Evolutionary conservation across 2,888 invertebrate genomes (phyloP), one percentile per base, ranked within the genome.

Genomic region (Dioctria linearis): DNA sequence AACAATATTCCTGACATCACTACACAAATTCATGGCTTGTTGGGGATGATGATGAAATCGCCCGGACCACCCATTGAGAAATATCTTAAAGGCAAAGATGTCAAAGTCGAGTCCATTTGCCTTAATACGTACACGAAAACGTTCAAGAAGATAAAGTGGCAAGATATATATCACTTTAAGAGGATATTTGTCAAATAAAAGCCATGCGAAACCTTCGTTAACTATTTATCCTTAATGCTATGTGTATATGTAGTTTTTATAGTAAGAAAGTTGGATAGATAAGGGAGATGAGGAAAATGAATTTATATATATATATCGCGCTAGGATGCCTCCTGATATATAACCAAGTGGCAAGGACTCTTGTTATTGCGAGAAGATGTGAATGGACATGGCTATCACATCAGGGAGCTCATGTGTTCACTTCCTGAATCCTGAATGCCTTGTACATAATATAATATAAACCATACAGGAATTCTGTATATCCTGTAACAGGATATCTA

Each of bases 161-260:
- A 43, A 9, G 66, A 66, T 66, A 61, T 66, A 66, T 66, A 43
- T 66, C 43, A 66, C 66, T 9, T 43, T 66, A 66, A 66, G 66
- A 46, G 66, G 66, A 66, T 66, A 66, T 66, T 66, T 66, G 66
- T 66, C 66, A 66, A 66, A 46, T 66, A 66, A 66, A 43, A 66
- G 66, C n/a, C 66, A 66, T 66, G 66, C 46, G 46, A 46, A n/a
- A 13, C 46, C 43, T 66, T 43, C 66, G 66, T 66, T 66, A 66
- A 66, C 66, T 43, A 66, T 66, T 66, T 66, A 66, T 66, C 66
- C 66, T 9, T n/a, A 46, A 66, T 46, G 46, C 25, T 25, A 25
- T 25, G 25, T 25, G 25, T 25, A 25, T 25, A 25, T 25, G 25
- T 25, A 25, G 25, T 25, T 25, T 25, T 25, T 25, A 25, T 25